Evolutionary conservation across 2,888 invertebrate species (phyloP), one percentile per base, ranked within the genome.

Genomic region (Endomychus coccineus): DNA sequence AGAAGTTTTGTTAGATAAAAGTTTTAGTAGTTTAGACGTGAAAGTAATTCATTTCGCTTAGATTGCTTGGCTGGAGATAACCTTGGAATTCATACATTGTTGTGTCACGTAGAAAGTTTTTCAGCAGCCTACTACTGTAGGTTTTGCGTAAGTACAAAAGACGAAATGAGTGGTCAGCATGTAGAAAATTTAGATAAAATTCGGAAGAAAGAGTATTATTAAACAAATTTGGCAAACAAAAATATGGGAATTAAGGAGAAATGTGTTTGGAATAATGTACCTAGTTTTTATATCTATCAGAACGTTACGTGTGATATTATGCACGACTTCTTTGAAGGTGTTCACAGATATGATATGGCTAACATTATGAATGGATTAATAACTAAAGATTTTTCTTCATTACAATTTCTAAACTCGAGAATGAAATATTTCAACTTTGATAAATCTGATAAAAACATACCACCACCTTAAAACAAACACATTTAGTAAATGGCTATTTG

Each of bases 301-400:
- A 56, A 56, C 43, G 14, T 42, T 7, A 41, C 42, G 22, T 50
- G 48, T 39, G 57, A 58, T 30, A 34, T 56, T 12, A 51, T 56
- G 52, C 58, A 58, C 28, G 56, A 58, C 35, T 23, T 54, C 27
- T 44, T 40, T 30, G 46, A 52, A 36, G 52, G 54, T 9, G 29
- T 54, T 12, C 41, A 42, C 33, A 27, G 51, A 33, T 54, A 57
- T 41, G 55, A 44, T 19, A 48, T 55, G 42, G 43, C 45, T 4
- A 21, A 35, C 13, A 48, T 56, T 13, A 44, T 54, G 7, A 21
- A 46, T 24, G 17, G 45, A 35, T 47, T 45, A 14, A 34, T 52
- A 19, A 24, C 25, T 7, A 37, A 36, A 13, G 37, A 34, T 27
- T 44, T 19, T 22, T 31, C 22, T 10, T 10, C 12, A 16, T 6